Percentiles rank a stretch among this genome's conserved stretches.
These are phyloP conservation scores for Heteropelma amictum DNA, from an alignment of 2,888 invertebrate genomes.

Conservation along the genomic window DNA sequence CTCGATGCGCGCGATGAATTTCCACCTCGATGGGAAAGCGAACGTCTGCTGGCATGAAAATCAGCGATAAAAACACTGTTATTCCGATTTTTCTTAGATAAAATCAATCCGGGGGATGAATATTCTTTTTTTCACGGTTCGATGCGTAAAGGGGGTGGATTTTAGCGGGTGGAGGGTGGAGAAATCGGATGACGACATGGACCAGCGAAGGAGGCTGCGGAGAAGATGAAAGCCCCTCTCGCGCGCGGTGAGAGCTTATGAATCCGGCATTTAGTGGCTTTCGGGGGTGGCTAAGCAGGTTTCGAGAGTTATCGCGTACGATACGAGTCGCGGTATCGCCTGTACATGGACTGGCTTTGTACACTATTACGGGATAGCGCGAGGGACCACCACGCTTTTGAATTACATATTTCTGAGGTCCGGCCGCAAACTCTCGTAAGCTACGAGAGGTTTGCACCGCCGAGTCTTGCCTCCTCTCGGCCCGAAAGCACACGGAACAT, in stretches of 20 bases:
- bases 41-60: too few species aligned
- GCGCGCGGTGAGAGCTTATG: conserved; percentile 58
- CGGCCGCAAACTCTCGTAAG: conserved; percentile 69
- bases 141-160: too few species aligned
- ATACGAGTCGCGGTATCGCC: conserved; percentile 65
- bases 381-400: conserved; percentile 39
- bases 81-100: neutral
- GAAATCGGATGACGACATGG: neutral
- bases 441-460: conserved; percentile 56
- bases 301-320: conserved; percentile 69
- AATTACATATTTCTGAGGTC: conserved; percentile 71
- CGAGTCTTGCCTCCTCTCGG: conserved; percentile 43
- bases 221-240: neutral
- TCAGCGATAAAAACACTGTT: too few species aligned
- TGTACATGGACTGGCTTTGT: too few species aligned
- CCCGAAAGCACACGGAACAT: conserved; percentile 34
- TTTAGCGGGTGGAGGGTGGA: neutral
- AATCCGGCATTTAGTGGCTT: conserved; percentile 67
- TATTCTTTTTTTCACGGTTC: too few species aligned
- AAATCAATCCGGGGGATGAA: neutral
- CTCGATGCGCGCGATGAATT: too few species aligned
- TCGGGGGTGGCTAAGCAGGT: conserved; percentile 44
- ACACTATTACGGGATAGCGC: conserved; percentile 70
- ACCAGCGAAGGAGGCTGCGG: conserved; percentile 4
- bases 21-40: neutral